Evolutionary conservation across 2,113 vertebrate species (phyloP).

Genomic region (Pongo pygmaeus): DNA sequence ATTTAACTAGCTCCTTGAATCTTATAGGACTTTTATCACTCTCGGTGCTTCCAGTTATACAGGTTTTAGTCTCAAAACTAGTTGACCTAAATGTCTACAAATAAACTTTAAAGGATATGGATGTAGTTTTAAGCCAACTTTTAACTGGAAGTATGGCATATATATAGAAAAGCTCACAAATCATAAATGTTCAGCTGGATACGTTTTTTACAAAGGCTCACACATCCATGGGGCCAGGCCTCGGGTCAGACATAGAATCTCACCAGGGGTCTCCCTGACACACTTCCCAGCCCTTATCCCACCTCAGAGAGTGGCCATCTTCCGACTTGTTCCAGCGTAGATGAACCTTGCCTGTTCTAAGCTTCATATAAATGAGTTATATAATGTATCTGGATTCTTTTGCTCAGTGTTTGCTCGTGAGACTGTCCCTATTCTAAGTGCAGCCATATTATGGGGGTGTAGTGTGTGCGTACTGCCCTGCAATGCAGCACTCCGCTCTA

Average conservation of each 20-base stretch:
- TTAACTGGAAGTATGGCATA: not conserved
- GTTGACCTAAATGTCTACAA: not conserved
- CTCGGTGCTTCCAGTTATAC: not conserved
- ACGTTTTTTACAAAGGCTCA: not conserved
- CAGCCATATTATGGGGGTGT: accelerated
- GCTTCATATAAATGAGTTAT: not conserved
- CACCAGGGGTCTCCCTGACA: too few species aligned
- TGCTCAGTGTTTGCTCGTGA: not conserved
- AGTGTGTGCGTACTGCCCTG: too few species aligned
- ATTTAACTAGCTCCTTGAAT: not conserved
- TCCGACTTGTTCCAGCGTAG: accelerated
- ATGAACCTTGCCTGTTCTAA: not conserved
- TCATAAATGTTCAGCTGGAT: not conserved
- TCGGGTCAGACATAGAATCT: too few species aligned
- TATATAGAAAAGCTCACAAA: not conserved
- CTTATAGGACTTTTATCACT: not conserved
- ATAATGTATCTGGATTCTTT: not conserved
- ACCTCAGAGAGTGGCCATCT: not conserved
- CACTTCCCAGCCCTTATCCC: not conserved
- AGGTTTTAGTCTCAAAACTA: not conserved
- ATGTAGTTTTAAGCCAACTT: not conserved
- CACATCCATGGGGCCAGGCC: not conserved
- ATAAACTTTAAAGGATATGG: not conserved
- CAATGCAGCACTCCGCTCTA: accelerated
- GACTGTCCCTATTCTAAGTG: not conserved